Evolutionary conservation across 2,797 vertebrate species (phyloP).

Genomic region (Acomys russatus): DNA sequence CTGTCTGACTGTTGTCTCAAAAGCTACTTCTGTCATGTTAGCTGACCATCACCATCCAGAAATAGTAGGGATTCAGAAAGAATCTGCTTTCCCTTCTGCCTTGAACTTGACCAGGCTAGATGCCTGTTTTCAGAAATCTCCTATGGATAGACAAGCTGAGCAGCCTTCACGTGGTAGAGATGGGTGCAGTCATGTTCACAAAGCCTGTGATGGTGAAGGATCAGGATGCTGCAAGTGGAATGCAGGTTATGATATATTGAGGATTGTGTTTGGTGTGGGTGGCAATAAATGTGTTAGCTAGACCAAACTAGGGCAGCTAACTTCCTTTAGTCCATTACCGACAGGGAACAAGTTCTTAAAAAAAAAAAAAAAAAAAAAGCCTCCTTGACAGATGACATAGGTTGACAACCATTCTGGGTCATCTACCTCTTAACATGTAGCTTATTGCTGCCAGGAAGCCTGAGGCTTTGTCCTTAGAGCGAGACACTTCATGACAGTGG

Average conservation of each 20-base stretch:
- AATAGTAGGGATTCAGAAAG: slow-evolving; percentile 77
- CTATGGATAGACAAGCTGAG: slow-evolving; percentile 81
- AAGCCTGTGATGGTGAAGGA: slow-evolving; percentile 81
- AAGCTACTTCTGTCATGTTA: slow-evolving; percentile 73
- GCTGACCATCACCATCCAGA: slow-evolving; percentile 78
- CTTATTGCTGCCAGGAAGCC: slow-evolving; percentile 38
- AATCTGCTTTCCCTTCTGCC: slow-evolving; percentile 85
- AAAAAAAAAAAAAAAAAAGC: slow-evolving; percentile 68
- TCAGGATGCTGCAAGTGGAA: slow-evolving; percentile 80
- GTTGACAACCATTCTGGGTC: slow-evolving; percentile 55
- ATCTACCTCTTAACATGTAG: slow-evolving; percentile 61
- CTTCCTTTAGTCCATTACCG: slow-evolving; percentile 35
- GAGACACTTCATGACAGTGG: not conserved
- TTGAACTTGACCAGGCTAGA: slow-evolving; percentile 85
- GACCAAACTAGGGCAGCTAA: slow-evolving; percentile 66
- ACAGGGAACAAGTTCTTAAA: slow-evolving; percentile 59
- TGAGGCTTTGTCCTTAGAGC: slow-evolving; percentile 51
- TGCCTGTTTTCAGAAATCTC: slow-evolving; percentile 86
- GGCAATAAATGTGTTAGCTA: slow-evolving; percentile 78
- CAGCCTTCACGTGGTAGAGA: slow-evolving; percentile 82
- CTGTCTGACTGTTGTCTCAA: not conserved
- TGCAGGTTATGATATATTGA: slow-evolving; percentile 83
- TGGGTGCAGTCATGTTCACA: slow-evolving; percentile 81
- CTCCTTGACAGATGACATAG: slow-evolving; percentile 30
- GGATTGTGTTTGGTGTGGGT: slow-evolving; percentile 82